Evolutionary conservation across 2,113 vertebrate species (phyloP).

Genomic region (Drymodes brunneopygia): DNA sequence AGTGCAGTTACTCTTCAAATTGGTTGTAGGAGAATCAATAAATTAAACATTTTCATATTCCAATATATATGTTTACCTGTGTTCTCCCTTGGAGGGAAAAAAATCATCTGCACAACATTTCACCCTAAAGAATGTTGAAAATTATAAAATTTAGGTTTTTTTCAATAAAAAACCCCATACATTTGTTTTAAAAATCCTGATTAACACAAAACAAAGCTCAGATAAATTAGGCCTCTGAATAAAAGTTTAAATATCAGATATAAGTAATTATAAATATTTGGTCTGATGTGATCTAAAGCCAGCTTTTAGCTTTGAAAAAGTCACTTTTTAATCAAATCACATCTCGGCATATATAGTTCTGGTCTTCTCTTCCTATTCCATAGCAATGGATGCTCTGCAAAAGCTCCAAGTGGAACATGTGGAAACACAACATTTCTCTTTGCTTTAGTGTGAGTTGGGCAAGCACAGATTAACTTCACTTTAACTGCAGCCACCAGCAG

Average conservation of each 20-base stretch:
- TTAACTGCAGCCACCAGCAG: not conserved
- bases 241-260: not conserved
- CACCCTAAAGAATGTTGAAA: rapidly evolving
- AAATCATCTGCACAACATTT: not conserved
- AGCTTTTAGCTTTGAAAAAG: not conserved
- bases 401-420: not conserved
- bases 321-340: not conserved
- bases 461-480: not conserved
- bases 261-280: not conserved
- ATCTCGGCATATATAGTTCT: not conserved
- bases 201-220: not conserved
- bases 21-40: not conserved
- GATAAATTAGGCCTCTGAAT: not conserved
- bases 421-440: not conserved
- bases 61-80: not conserved
- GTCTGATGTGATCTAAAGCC: not conserved
- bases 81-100: not conserved
- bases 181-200: not conserved
- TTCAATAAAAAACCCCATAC: rapidly evolving
- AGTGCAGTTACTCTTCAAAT: not conserved
- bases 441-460: not conserved
- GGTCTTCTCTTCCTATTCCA: not conserved
- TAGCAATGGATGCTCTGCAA: not conserved
- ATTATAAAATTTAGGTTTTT: not conserved
- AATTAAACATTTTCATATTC: not conserved